A percentile compares a stretch with the other conserved stretches of the same genome.
These are phyloP conservation scores for Drosophila koepferae DNA, from an alignment of 2,888 invertebrate species.

Conservation along the genomic window DNA sequence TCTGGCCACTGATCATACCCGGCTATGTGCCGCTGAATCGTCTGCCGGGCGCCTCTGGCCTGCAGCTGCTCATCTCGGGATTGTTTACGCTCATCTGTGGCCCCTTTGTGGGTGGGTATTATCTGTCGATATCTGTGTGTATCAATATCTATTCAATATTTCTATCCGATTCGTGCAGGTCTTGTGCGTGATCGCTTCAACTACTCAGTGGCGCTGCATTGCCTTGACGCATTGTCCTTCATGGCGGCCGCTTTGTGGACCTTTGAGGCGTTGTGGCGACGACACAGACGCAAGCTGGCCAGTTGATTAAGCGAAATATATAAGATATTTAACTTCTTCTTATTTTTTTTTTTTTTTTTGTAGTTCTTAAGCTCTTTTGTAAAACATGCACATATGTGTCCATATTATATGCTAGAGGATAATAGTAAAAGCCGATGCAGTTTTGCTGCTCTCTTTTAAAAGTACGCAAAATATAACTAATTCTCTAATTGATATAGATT, in stretches of 20 bases:
- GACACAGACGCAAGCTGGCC: constrained; percentile 42
- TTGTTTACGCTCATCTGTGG: constrained; percentile 88
- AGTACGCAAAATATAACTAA: too few species aligned
- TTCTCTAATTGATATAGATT: too few species aligned
- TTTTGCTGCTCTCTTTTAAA: background rate
- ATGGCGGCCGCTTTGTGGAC: constrained; percentile 88
- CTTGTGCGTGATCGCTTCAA: constrained; percentile 88
- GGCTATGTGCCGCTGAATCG: constrained; percentile 89
- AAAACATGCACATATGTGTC: constrained; percentile 1
- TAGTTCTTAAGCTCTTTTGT: constrained; percentile 19
- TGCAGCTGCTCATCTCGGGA: constrained; percentile 89
- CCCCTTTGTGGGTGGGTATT: constrained; percentile 88
- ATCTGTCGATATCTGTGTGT: background rate
- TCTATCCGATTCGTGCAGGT: constrained; percentile 84
- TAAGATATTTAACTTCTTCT: background rate
- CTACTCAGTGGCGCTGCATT: constrained; percentile 88
- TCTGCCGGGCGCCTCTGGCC: constrained; percentile 89
- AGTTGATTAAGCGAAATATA: constrained; percentile 22
- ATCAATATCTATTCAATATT: background rate
- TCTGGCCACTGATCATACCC: constrained; percentile 91
- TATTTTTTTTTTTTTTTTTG: constrained; percentile 35
- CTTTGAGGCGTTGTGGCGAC: constrained; percentile 85
- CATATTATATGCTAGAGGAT: background rate
- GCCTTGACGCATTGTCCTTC: constrained; percentile 89
- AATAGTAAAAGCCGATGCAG: background rate